Conservation (phyloP, 2,888 invertebrate genomes). For the Drosophila trichaetosa region DNA sequence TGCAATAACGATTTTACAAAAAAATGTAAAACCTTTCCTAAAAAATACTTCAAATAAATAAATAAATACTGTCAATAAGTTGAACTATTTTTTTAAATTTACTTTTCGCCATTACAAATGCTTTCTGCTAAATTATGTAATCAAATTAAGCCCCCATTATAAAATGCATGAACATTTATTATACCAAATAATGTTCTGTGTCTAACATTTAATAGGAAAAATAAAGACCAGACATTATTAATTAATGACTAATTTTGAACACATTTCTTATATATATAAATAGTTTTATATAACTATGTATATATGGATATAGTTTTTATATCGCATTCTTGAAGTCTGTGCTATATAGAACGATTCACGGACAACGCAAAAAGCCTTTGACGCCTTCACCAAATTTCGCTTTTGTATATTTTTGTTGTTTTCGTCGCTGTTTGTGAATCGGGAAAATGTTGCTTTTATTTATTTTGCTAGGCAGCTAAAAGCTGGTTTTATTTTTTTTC, state of each 20-base stretch:
- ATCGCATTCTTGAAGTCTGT: constrained; percentile 18
- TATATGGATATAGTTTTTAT: neutral
- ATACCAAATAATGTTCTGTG: constrained; percentile 13
- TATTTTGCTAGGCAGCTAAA: constrained; percentile 63
- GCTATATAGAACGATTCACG: constrained; percentile 49
- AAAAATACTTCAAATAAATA: neutral
- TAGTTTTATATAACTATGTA: neutral
- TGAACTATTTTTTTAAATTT: neutral
- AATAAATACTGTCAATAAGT: neutral
- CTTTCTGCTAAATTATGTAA: neutral
- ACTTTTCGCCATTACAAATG: neutral
- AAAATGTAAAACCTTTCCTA: neutral
- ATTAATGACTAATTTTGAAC: constrained; percentile 36
- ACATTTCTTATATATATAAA: constrained; percentile 3
- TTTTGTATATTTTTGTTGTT: constrained; percentile 51
- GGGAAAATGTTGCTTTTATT: constrained; percentile 59
- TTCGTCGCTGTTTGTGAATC: constrained; percentile 40
- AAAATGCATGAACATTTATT: constrained; percentile 13
- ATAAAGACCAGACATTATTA: constrained; percentile 33
- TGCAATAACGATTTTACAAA: neutral
- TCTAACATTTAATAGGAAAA: constrained; percentile 24
- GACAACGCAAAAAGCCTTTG: constrained; percentile 71
- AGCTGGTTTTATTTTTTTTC: constrained; percentile 50
- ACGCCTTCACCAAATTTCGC: constrained; percentile 64
- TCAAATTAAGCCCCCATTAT: constrained; percentile 1